Evolutionary conservation across 2,888 invertebrate species (phyloP), one percentile per base, ranked within the genome.

Genomic region (Globia sparganii): DNA sequence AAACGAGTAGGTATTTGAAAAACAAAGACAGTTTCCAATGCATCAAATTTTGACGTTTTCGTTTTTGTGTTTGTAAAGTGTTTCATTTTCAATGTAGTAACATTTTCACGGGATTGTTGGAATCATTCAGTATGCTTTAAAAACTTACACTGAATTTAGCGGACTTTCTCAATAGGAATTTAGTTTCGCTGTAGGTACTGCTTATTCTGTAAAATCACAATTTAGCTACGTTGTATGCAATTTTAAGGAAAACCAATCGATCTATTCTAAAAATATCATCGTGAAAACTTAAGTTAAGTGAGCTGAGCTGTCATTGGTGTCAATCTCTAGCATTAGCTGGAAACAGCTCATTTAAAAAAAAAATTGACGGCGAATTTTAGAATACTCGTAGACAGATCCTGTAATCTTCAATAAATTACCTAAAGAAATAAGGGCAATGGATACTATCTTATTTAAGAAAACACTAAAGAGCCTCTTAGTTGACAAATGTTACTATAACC

Each of bases 1-100:
- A 5, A 2, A 62, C 31, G n/a, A 15, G 40, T n/a, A n/a, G n/a
- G n/a, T 31, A 40, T 80, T 69, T 69, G 68, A 75, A 80, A 53
- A 80, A 80, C 80, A 80, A 69, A 40, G 62, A 62, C 46, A 37
- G 28, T 67, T 28, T 4, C 43, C 61, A 76, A 49, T 46, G 28
- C 8, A 46, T 53, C 40, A 28, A 49, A 80, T 62, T 64, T 65
- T 28, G 61, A 25, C 28, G n/a, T 40, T 74, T 64, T 9, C 11
- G 5, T 21, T 73, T 34, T 67, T 56, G 28, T 25, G 34, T 49
- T 65, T 56, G n/a, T 25, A 37, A 67, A 13, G 9, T 31, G 67
- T 67, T 49, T 67, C 13, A 34, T 4, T 56, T 49, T 62, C 28
- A 34, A 6, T 46, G n/a, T 21, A 18, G 25, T 31, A 4, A 46